Percentiles rank a stretch among this genome's conserved stretches.
These are phyloP conservation scores for Bambusicola thoracicus DNA, from an alignment of 2,113 vertebrate genomes.

Conservation along the genomic window DNA sequence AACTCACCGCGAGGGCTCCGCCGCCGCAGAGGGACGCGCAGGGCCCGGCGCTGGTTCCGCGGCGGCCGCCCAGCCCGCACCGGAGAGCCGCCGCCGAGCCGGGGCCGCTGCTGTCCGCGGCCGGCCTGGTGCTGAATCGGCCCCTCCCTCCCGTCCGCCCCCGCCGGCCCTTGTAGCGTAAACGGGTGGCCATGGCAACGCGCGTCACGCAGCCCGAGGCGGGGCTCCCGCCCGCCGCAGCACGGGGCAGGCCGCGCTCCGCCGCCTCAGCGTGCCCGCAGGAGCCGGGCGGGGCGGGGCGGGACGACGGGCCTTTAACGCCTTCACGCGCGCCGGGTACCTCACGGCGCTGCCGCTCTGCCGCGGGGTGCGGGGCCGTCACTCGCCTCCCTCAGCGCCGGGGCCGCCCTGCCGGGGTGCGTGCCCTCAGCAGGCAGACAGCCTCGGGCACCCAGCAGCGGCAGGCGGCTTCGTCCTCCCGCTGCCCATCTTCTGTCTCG, in stretches of 20 bases:
- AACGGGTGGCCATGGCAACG: constrained; percentile 87
- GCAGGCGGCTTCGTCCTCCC: neutral
- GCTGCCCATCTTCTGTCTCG: neutral
- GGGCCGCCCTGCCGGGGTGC: too few relatives aligned
- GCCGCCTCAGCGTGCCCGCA: neutral
- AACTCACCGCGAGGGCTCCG: neutral
- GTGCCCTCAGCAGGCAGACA: too few relatives aligned
- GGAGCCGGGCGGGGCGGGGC: too few relatives aligned
- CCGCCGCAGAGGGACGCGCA: neutral
- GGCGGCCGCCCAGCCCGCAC: neutral
- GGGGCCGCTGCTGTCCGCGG: constrained; percentile 78
- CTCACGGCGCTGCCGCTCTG: too few relatives aligned
- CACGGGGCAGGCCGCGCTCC: neutral
- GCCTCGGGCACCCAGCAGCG: too few relatives aligned
- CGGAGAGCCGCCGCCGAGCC: neutral
- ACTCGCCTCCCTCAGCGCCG: too few relatives aligned
- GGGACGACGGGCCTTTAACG: too few relatives aligned
- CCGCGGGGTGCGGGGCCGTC: too few relatives aligned
- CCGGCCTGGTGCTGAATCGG: constrained; percentile 82
- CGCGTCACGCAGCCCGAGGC: constrained; percentile 83
- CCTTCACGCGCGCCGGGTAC: too few relatives aligned
- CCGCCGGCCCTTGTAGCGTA: constrained; percentile 79
- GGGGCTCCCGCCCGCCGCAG: constrained; percentile 16
- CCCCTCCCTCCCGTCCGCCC: constrained; percentile 35
- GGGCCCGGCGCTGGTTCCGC: neutral